Evolutionary conservation across 2,113 vertebrate species (phyloP), one percentile per base, ranked within the genome.

Genomic region (Rhinoderma darwinii): DNA sequence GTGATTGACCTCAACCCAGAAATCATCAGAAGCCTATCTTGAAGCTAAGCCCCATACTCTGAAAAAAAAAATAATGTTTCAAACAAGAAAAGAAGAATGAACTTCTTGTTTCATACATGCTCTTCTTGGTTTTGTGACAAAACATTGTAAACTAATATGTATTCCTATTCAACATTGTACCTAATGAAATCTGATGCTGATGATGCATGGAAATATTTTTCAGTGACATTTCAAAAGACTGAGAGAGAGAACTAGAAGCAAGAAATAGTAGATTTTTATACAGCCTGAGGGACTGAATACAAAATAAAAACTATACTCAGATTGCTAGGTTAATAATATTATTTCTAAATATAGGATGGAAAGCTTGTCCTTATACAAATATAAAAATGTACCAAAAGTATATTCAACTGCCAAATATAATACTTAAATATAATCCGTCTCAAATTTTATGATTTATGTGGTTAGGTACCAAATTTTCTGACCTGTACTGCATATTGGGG

Each of bases 171-270:
- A 81, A 81, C 77, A 73, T 44, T 56, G 25, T 72, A 81, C n/a
- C 44, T 86, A 81, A 86, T 86, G 47, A 86, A 80, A 86, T 70
- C 30, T 72, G 66, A 81, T 86, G 72, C 59, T 86, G 85, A 50
- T 81, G 50, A 81, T 74, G 66, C 70, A 66, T 81, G 50, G 50
- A 35, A 81, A 59, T 59, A 81, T 73, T 72, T 81, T 79, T 2
- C 63, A 56, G 18, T 86, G 85, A 81, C 85, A 81, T 86, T 86
- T 82, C 77, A 86, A 86, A 86, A 73, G 20, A 32, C 77, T 80
- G 25, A 82, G 20, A 59, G 20, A 59, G 84, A 82, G 77, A 86
- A 73, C 50, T 82, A 39, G n/a, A 27, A 81, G 61, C 43, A 51
- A 82, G 66, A 82, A 86, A 86, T 74, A 59, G 61, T 54, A 81